Base-by-base conservation (phyloP, 1,140 invertebrate species). In the Pseudomyrmex concolor region DNA sequence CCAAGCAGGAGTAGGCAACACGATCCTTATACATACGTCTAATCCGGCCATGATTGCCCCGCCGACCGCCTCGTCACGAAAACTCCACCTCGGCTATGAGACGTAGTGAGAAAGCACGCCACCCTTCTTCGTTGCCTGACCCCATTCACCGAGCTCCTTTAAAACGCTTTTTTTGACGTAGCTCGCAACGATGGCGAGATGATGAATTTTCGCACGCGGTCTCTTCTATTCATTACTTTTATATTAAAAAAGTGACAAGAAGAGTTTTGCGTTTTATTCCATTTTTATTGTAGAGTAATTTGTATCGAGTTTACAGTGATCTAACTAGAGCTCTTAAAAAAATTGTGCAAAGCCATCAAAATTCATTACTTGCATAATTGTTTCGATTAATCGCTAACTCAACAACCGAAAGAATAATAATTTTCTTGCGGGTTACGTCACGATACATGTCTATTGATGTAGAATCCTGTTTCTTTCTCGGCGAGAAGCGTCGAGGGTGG, bases 31-130 rank as follows among this genome's bases (percentile, higher is more conserved):
- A 91, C 92, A 91, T 88, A 86, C 77, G 78, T 84, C 86, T 93
- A 93, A 93, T 93, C 92, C 92, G 80, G 51, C 89, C 87, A 93
- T 93, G 92, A 93, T 93, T 93, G 91, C 89, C 84, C 85, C 87
- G 83, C 63, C 89, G 64, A 73, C 70, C 83, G 83, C 50, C 87
- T 87, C 81, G 78, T 83, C 84, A 73, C 83, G 80, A 87, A 83
- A 85, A 84, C 71, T 89, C 63, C 86, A 80, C 71, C 84, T 89
- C 82, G 85, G 77, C 86, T 87, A 78, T 82, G 78, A 57, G 54
- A 77, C 71, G 51, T 82, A 54, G 50, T 13, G 50, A n/a, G n/a
- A 50, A 34, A 34, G 34, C 34, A 80, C 67, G 9, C 83, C 76
- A 86, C 82, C 84, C 67, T 73, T 55, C 66, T 70, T 84, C 84